phyloP scores from a whole-genome alignment of 2,888 invertebrate genomes.

The Nephrotoma flavescens region DNA sequence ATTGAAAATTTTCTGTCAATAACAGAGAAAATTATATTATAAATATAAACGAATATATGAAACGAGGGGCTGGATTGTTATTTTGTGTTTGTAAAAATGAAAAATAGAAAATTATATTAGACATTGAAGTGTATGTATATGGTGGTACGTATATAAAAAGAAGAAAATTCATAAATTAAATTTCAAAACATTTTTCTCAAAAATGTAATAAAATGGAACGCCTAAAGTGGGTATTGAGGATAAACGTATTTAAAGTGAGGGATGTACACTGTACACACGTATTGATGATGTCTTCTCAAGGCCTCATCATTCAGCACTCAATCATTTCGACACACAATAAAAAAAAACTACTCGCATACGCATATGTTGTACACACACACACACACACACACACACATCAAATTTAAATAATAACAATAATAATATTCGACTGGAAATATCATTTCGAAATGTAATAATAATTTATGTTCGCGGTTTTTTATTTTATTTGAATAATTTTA shows the following conservation, averaged over 20 bases:
- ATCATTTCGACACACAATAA: neutral
- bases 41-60: neutral
- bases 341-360: neutral
- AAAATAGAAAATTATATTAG: neutral
- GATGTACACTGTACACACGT: neutral
- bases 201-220: neutral
- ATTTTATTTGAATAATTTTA: neutral
- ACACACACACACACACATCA: neutral
- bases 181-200: neutral
- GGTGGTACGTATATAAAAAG: neutral
- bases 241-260: neutral
- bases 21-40: neutral
- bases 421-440: neutral
- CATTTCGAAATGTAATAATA: neutral
- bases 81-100: neutral
- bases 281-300: neutral
- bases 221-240: neutral
- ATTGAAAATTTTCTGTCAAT: neutral
- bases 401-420: neutral
- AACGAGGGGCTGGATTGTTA: neutral
- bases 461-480: neutral
- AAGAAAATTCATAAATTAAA: neutral
- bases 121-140: neutral
- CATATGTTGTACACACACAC: neutral
- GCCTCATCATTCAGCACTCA: neutral